A percentile compares a stretch with the other conserved stretches of the same genome.
These are phyloP conservation scores for Hippocampus abdominalis DNA, from an alignment of 2,113 vertebrate genomes.

Conservation along the genomic window DNA sequence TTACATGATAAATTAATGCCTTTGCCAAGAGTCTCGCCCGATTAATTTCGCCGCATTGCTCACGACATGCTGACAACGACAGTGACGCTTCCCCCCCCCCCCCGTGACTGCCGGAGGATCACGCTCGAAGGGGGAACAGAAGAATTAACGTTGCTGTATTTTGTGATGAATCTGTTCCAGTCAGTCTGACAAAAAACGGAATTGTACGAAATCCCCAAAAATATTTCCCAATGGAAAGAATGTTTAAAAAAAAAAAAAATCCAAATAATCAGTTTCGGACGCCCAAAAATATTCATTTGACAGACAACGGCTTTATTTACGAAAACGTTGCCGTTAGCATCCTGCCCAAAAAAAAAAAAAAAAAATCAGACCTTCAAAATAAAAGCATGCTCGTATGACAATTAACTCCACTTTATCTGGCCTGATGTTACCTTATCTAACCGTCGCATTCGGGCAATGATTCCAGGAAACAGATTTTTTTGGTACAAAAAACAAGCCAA, in stretches of 20 bases:
- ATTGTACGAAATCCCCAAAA: background rate
- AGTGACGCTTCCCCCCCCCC: background rate
- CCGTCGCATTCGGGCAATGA: too few species aligned
- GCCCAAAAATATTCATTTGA: background rate
- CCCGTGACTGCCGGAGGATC: background rate
- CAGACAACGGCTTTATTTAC: too few species aligned
- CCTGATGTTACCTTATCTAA: too few species aligned
- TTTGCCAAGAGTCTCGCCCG: background rate
- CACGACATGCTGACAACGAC: conserved; percentile 10
- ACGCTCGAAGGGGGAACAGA: background rate
- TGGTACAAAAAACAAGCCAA: too few species aligned
- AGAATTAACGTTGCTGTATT: background rate
- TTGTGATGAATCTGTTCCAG: background rate
- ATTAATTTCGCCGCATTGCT: background rate
- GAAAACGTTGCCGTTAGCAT: too few species aligned
- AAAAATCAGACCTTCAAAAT: too few species aligned
- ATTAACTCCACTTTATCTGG: too few species aligned
- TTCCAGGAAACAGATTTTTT: too few species aligned
- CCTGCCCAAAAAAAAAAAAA: too few species aligned
- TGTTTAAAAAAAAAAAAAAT: background rate
- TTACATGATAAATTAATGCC: conserved; percentile 10
- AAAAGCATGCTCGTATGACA: too few species aligned
- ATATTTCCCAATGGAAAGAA: background rate
- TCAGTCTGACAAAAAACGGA: background rate
- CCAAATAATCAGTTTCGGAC: background rate